Percentiles rank a stretch among this genome's conserved stretches.
These are phyloP conservation scores for Aquatica leii DNA, from an alignment of 2,888 invertebrate species.

Conservation along the genomic window DNA sequence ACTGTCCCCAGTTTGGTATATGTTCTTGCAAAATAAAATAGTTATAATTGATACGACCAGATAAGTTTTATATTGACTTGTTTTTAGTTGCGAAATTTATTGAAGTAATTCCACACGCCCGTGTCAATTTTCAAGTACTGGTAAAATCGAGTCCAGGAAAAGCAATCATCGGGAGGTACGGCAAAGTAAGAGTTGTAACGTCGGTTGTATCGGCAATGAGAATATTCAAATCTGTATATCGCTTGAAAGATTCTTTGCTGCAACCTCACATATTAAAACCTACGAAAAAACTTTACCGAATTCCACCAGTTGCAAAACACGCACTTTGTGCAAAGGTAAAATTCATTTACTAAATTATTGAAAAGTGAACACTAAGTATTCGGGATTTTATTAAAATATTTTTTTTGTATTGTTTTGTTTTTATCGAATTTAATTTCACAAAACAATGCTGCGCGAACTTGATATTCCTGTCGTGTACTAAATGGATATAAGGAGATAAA, in stretches of 20 bases:
- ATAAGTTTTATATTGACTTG: no score
- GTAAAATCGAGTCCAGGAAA: constrained; percentile 19
- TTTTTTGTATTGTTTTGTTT: no score
- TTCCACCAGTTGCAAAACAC: constrained; percentile 41
- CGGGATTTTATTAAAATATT: no score
- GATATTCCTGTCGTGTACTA: no score
- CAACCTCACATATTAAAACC: constrained; percentile 68
- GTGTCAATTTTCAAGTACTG: constrained; percentile 21
- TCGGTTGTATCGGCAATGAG: constrained; percentile 63
- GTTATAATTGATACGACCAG: no score
- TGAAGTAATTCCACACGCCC: constrained; percentile 15
- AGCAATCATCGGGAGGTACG: constrained; percentile 41
- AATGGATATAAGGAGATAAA: no score
- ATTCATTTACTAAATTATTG: no score
- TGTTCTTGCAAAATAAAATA: no score
- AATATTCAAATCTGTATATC: constrained; percentile 70
- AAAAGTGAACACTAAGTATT: no score
- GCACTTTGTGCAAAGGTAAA: constrained; percentile 56
- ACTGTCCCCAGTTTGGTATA: no score
- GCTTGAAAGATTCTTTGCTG: constrained; percentile 68
- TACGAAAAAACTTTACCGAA: constrained; percentile 59
- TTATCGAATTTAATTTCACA: no score
- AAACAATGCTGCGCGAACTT: no score
- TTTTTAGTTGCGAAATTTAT: constrained; percentile 26
- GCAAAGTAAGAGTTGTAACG: constrained; percentile 53